Evolutionary conservation across 2,797 vertebrate species (phyloP), one percentile per base, ranked within the genome.

Genomic region (Hafferia zeledoni): DNA sequence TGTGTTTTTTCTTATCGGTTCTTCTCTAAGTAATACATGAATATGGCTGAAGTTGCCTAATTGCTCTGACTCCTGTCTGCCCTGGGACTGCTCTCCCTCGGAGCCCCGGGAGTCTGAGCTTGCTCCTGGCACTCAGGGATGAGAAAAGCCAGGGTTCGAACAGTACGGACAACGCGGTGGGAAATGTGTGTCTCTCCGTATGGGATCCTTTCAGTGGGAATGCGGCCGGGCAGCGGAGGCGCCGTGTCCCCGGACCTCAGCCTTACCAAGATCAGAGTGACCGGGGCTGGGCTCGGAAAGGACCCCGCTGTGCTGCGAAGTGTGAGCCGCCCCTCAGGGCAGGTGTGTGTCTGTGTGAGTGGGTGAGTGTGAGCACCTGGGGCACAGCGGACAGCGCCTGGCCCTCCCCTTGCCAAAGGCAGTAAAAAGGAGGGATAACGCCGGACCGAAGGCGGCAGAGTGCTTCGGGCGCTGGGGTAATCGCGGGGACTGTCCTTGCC

Each of bases 131-230:
- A 2, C n/a, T 31, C 10, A 14, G 10, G 24, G n/a, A 35, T 2
- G 14, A 47, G 49, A n/a, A 23, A 68, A 65, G 31, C 8, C 65
- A 4, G 23, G 2, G 35, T 17, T 30, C 4, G 1, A 20, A 16
- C 20, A 23, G 11, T 3, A 19, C 0, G 16, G 44, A 19, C 25
- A 19, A 4, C 1, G 18, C 30, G 30, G 12, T 10, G 55, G 50
- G 83, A 31, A 64, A 53, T 4, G 33, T 1, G 30, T 41, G n/a
- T 46, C 47, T 25, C 27, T 52, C 23, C n/a, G 18, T 5, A 9
- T 0, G 3, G n/a, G n/a, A 27, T 19, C 39, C 47, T 53, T 46
- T 24, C 44, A 3, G 19, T 0, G 16, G 24, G 10, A 31, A 13
- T 1, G 39, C 0, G 8, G 10, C 13, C 1, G 8, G 39, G 10